These are phyloP conservation scores for Cylindroiulus punctatus DNA, from an alignment of 2,888 invertebrate genomes.

Conservation along the genomic window DNA sequence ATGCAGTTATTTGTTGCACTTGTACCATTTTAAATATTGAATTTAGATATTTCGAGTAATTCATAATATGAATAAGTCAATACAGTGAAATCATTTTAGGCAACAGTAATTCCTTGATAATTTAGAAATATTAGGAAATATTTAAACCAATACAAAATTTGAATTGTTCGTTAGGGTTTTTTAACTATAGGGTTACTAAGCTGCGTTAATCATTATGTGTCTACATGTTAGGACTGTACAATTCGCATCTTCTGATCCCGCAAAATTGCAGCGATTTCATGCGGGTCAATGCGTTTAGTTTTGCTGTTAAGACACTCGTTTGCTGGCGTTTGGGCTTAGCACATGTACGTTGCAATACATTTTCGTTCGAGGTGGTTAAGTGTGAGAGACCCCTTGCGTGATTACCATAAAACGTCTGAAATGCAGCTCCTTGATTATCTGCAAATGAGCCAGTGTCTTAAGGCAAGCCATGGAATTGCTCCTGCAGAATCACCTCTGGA, in stretches of 20 bases:
- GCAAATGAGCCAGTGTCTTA: conserved; percentile 41
- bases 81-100: no score
- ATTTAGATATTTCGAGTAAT: no score
- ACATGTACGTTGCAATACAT: conserved; percentile 15
- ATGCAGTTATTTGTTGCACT: no score
- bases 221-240: not conserved
- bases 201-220: not conserved
- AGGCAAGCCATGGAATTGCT: not conserved
- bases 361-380: conserved; percentile 33
- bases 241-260: no score
- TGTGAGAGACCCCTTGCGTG: conserved; percentile 26
- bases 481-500: not conserved
- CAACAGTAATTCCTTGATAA: no score
- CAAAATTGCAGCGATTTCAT: not conserved
- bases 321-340: conserved; percentile 9
- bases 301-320: conserved; percentile 17
- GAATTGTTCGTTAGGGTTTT: no score
- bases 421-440: conserved; percentile 27
- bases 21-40: no score
- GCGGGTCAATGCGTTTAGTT: conserved; percentile 23
- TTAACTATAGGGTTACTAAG: not conserved
- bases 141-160: no score
- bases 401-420: conserved; percentile 25
- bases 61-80: no score
- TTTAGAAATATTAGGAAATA: no score